A percentile compares a stretch with the other conserved stretches of the same genome.
phyloP scores from a whole-genome alignment of 2,113 vertebrate genomes.

The Microtus richardsoni region DNA sequence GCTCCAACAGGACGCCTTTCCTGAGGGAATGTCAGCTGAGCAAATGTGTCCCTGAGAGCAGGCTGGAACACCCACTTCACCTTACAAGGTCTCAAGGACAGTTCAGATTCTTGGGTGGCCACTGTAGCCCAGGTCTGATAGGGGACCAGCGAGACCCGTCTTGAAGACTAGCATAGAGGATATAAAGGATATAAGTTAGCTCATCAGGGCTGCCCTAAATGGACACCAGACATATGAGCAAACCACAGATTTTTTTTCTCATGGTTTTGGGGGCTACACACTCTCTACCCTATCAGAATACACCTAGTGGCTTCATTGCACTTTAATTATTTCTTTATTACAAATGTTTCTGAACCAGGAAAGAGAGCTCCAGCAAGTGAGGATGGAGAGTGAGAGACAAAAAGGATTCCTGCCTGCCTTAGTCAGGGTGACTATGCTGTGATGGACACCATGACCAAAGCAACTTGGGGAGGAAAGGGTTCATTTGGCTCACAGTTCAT shows the following conservation, averaged over 20 bases:
- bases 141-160: background rate
- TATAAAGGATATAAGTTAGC: fast-evolving
- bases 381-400: background rate
- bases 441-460: background rate
- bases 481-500: background rate
- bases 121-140: background rate
- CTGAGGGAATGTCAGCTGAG: background rate
- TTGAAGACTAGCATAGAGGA: background rate
- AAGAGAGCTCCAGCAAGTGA: background rate
- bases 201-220: too few relatives aligned
- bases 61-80: too few relatives aligned
- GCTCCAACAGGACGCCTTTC: background rate
- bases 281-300: background rate
- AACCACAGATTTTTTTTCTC: background rate
- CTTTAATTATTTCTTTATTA: background rate
- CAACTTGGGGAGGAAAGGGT: too few relatives aligned
- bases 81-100: background rate
- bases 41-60: background rate
- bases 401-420: background rate
- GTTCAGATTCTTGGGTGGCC: background rate
- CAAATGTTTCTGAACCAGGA: background rate
- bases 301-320: background rate
- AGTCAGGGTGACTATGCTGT: background rate
- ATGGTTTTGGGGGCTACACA: background rate
- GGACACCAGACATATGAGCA: background rate